Base-by-base conservation (phyloP, 2,888 invertebrate genomes). In the Tupiocoris notatus region DNA sequence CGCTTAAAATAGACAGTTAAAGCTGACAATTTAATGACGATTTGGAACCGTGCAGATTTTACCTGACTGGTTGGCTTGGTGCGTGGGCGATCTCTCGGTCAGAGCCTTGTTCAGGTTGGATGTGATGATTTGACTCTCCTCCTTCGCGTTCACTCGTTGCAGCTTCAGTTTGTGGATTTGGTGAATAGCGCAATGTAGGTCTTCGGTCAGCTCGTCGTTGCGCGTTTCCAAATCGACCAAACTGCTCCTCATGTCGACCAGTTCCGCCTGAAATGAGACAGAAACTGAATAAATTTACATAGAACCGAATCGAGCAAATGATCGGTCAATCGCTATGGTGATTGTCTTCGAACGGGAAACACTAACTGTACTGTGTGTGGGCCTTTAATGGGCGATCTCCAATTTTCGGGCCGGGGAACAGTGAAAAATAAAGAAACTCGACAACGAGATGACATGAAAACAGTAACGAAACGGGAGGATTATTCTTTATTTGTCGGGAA, bases 211-310 rank as follows among this genome's bases (percentile, higher is more conserved):
- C 24, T 88, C 84, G 80, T 86, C 85, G 78, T 87, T 86, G 71
- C 86, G 86, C 16, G 92, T 89, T 82, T 89, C 86, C 16, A 91
- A 88, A 81, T 92, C 91, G 68, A 89, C 88, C 81, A 93, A 84
- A 83, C 93, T 92, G 73, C 90, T 88, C 81, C 92, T 88, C 86
- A 92, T 88, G 82, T 91, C 89, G 73, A 91, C 88, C 79, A 93
- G 85, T 84, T 93, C 93, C 76, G 93, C 92, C 93, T 93, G 86
- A n/a, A 76, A n/a, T n/a, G n/a, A n/a, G n/a, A n/a, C n/a, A n/a
- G n/a, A n/a, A n/a, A n/a, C n/a, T n/a, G n/a, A n/a, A n/a, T n/a
- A n/a, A n/a, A n/a, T n/a, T n/a, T n/a, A n/a, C n/a, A n/a, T n/a
- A n/a, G n/a, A n/a, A n/a, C n/a, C n/a, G n/a, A n/a, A n/a, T n/a